These are phyloP conservation scores for Cataglyphis rosenhaueri DNA, from an alignment of 2,888 invertebrate genomes.

Conservation along the genomic window DNA sequence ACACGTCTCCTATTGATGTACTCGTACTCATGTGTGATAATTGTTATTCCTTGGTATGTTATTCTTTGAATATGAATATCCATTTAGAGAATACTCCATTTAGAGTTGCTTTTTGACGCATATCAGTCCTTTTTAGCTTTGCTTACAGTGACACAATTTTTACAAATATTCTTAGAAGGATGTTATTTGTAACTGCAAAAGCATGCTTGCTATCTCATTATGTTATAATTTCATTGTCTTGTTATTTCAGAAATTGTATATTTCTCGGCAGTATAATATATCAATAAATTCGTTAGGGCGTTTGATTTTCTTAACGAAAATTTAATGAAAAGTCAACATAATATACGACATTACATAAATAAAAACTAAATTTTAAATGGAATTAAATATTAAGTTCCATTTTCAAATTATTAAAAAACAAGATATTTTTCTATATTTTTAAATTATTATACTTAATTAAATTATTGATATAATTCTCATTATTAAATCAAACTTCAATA, in stretches of 20 bases:
- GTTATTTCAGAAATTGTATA: background rate
- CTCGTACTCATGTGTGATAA: conserved; percentile 98
- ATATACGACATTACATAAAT: background rate
- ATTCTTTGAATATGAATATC: background rate
- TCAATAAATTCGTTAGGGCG: background rate
- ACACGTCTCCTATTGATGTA: conserved; percentile 99
- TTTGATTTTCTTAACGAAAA: background rate
- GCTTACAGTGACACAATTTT: background rate
- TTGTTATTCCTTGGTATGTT: conserved; percentile 97
- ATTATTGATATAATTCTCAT: background rate
- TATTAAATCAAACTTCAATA: background rate
- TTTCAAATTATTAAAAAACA: background rate
- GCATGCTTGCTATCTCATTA: background rate
- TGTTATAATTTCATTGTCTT: background rate
- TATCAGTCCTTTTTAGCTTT: background rate
- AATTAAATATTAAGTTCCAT: background rate
- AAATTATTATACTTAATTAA: background rate
- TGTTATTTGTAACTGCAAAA: conserved; percentile 1
- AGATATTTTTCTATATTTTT: conserved; percentile 1
- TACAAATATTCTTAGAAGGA: background rate
- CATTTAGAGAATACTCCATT: background rate
- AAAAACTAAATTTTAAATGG: conserved; percentile 8
- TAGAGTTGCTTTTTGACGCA: background rate
- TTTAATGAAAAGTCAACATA: background rate
- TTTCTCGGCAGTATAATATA: background rate